Conservation (phyloP, 1,140 invertebrate genomes). For the Drosophila lacertosa region DNA sequence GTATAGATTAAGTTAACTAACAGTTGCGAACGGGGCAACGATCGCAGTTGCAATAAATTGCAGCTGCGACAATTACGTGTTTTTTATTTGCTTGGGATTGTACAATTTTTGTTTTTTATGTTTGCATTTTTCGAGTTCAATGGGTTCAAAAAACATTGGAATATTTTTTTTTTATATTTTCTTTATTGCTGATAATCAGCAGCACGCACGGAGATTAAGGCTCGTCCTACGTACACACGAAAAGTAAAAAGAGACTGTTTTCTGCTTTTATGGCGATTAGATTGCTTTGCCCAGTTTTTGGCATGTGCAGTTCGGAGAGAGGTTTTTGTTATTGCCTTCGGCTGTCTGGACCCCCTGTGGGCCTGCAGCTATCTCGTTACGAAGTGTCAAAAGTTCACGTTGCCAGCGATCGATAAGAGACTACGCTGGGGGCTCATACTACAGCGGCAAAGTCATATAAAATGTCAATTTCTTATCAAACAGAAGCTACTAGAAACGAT, state of each 20-base stretch:
- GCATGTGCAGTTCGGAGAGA: neutral
- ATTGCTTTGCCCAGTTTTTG: neutral
- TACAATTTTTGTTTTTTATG: slow-evolving; percentile 25
- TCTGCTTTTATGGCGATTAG: neutral
- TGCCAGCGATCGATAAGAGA: neutral
- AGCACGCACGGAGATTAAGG: slow-evolving; percentile 1
- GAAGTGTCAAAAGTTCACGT: slow-evolving; percentile 6
- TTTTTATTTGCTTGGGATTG: slow-evolving; percentile 22
- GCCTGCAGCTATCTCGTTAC: neutral
- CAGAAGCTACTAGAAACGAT: neutral
- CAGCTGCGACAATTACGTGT: slow-evolving; percentile 1
- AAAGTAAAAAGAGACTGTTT: neutral
- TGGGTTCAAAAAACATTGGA: slow-evolving; percentile 65
- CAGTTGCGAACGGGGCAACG: slow-evolving; percentile 49
- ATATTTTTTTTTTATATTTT: slow-evolving; percentile 30
- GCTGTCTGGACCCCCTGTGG: neutral
- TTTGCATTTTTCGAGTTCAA: slow-evolving; percentile 42
- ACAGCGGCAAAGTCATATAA: neutral
- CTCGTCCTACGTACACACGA: too few species aligned
- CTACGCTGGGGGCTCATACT: neutral
- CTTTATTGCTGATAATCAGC: slow-evolving; percentile 34
- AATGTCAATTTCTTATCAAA: neutral
- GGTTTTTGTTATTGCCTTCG: too few species aligned
- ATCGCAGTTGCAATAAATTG: slow-evolving; percentile 41
- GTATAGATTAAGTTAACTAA: too few species aligned